Conservation (phyloP, 2,113 vertebrate genomes). For the Panthera leo region DNA sequence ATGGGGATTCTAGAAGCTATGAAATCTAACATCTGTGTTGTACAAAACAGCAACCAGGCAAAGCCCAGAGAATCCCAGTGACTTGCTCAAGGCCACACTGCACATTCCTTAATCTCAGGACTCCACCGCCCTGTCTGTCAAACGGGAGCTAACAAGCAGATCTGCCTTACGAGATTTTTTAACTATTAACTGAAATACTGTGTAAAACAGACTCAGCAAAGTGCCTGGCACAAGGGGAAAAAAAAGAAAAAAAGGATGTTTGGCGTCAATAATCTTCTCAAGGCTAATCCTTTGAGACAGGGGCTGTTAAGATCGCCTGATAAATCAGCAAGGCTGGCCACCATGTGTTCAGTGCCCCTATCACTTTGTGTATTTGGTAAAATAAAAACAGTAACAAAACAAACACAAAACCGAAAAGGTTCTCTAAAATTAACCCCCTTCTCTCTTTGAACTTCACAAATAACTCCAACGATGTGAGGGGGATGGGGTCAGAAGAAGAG, state of each 20-base stretch:
- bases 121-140: neutral
- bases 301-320: neutral
- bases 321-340: neutral
- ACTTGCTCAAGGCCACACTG: neutral
- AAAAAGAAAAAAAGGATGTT: neutral
- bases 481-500: no score
- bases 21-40: neutral
- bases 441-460: conserved; percentile 30
- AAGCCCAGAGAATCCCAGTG: neutral
- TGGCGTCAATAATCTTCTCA: neutral
- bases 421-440: conserved; percentile 1
- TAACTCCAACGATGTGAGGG: neutral
- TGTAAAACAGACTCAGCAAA: neutral
- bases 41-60: neutral
- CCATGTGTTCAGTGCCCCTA: neutral
- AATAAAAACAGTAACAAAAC: neutral
- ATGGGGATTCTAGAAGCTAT: neutral
- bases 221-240: neutral
- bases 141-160: neutral
- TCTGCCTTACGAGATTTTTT: neutral
- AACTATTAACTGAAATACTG: neutral
- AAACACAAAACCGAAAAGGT: neutral
- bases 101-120: neutral
- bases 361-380: neutral
- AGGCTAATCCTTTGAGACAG: neutral